phyloP scores from a whole-genome alignment of 2,888 invertebrate genomes.

The Trissolcus japonicus region DNA sequence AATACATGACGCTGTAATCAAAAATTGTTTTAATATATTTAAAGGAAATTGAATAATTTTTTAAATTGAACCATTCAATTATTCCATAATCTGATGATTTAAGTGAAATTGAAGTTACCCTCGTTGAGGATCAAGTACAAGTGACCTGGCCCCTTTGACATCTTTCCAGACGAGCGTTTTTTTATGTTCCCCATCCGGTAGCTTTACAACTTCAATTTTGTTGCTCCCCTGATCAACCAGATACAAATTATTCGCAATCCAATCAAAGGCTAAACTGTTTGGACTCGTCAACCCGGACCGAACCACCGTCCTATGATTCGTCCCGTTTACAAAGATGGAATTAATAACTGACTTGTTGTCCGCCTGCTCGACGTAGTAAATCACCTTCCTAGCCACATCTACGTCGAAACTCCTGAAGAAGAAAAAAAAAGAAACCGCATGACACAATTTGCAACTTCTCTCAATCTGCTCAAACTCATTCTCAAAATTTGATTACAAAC shows the following conservation, averaged over 20 bases:
- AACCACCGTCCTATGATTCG: neutral
- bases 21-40: slow-evolving; percentile 1
- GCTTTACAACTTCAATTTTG: slow-evolving; percentile 20
- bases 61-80: neutral
- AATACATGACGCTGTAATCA: slow-evolving; percentile 25
- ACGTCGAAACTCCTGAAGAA: slow-evolving; percentile 15
- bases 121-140: slow-evolving; percentile 15
- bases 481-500: slow-evolving; percentile 74
- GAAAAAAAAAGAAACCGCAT: neutral
- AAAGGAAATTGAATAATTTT: slow-evolving; percentile 1
- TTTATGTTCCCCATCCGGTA: slow-evolving; percentile 5
- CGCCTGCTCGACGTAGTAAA: slow-evolving; percentile 9
- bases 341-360: slow-evolving; percentile 11
- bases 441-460: neutral
- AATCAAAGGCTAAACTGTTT: slow-evolving; percentile 18
- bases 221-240: slow-evolving; percentile 8
- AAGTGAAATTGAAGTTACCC: slow-evolving; percentile 15
- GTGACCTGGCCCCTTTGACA: slow-evolving; percentile 5
- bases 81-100: neutral
- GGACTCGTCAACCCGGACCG: slow-evolving; percentile 2
- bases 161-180: slow-evolving; percentile 13
- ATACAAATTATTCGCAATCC: slow-evolving; percentile 24
- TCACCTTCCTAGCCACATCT: neutral
- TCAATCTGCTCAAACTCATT: neutral
- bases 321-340: slow-evolving; percentile 4